These are phyloP conservation scores for Chinchilla lanigera DNA, from an alignment of 2,113 vertebrate species.

Conservation along the genomic window DNA sequence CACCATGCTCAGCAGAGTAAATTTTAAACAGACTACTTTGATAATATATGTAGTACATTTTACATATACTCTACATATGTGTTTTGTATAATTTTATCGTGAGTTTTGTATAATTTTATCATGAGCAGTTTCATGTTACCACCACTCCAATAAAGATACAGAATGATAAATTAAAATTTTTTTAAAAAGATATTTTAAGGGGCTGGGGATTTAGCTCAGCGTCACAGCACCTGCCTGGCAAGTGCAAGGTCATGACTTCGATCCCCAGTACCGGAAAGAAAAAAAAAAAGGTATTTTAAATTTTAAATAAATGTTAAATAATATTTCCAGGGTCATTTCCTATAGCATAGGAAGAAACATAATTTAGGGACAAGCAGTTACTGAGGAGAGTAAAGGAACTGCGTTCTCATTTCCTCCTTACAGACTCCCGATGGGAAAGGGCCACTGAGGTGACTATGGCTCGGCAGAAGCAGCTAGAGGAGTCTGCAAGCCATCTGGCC, in stretches of 20 bases:
- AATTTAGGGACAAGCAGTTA: constrained; percentile 41
- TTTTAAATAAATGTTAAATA: constrained; percentile 32
- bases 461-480: constrained; percentile 95
- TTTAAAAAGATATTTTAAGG: neutral
- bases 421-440: constrained; percentile 94
- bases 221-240: too few relatives aligned
- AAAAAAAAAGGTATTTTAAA: constrained; percentile 70
- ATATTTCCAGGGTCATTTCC: constrained; percentile 63
- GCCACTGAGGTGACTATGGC: constrained; percentile 92
- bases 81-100: neutral
- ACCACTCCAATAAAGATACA: neutral
- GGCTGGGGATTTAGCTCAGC: too few relatives aligned
- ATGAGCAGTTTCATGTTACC: neutral
- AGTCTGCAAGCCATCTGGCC: constrained; percentile 93
- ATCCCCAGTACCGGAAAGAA: too few relatives aligned
- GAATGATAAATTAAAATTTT: constrained; percentile 55
- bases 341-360: constrained; percentile 54
- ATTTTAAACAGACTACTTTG: neutral
- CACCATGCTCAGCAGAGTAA: neutral
- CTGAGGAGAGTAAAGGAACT: constrained; percentile 9
- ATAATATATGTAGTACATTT: constrained; percentile 24
- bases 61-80: neutral
- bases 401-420: constrained; percentile 43
- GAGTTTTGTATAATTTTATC: neutral
- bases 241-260: too few relatives aligned